Base-by-base conservation (phyloP, 2,888 invertebrate species). In the Perizoma flavofasciatum region DNA sequence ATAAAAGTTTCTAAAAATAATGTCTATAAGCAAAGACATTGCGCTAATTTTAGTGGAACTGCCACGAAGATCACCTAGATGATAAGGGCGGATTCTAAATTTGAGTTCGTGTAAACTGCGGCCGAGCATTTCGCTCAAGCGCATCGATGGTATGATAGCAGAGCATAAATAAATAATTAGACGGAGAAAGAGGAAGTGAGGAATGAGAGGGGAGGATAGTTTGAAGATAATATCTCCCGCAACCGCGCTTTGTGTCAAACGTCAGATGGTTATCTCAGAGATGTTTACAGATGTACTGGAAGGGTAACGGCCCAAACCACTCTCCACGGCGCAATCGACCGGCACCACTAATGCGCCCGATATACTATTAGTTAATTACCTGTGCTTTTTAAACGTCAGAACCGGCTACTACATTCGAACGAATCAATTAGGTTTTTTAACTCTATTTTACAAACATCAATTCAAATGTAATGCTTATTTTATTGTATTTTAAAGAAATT, bases 221-320 rank as follows among this genome's bases (percentile, higher is more conserved):
- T 89, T 84, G 72, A 81, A 88, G 91, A 91, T 91, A 79, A 70
- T 83, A 91, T 91, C 90, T 81, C 78, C 74, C 77, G 86, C 86
- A 87, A 87, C 88, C 89, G 88, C 88, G 90, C 89, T 92, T 92
- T 91, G 91, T 91, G 91, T 90, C 91, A 92, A 90, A 89, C 90
- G 91, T 90, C 91, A 89, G 91, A 92, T 92, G 76, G 59, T 85
- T 88, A 91, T 91, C 91, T 81, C 64, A 76, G 77, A 89, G 89
- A 91, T 90, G 90, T 91, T 91, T 91, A 90, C 91, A 91, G 91
- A 92, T 91, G 91, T 89, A 86, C 83, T 82, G 78, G 83, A 85
- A 88, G 88, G 88, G 88, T 87, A 87, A 85, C 86, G 86, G 85
- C 83, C 85, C 82, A 77, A 81, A 78, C 70, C 75, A 79, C 83